These are phyloP conservation scores for Brienomyrus brachyistius DNA, from an alignment of 2,113 vertebrate species.

Conservation along the genomic window DNA sequence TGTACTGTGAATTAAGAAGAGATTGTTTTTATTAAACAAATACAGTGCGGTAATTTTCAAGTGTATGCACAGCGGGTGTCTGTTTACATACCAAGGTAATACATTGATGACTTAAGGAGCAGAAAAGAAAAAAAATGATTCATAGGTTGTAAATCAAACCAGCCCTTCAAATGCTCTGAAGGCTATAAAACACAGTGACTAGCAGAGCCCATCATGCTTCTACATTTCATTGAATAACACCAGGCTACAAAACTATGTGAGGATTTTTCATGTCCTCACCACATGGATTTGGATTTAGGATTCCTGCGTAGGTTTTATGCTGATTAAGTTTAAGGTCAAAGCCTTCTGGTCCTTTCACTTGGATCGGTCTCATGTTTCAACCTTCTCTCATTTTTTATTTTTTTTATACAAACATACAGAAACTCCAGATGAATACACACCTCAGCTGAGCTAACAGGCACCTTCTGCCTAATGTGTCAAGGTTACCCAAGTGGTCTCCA, in stretches of 20 bases:
- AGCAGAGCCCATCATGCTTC: background rate
- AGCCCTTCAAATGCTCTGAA: background rate
- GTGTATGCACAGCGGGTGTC: background rate
- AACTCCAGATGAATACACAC: slow-evolving; percentile 85
- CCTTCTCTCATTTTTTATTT: slow-evolving; percentile 55
- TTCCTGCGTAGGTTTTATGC: slow-evolving; percentile 61
- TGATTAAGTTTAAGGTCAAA: slow-evolving; percentile 60
- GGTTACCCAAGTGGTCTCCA: background rate
- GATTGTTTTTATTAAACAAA: background rate
- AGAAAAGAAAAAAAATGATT: background rate
- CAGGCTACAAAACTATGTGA: slow-evolving; percentile 7
- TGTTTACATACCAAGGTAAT: background rate
- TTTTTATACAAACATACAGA: slow-evolving; percentile 57
- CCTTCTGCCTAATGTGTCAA: background rate
- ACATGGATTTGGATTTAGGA: slow-evolving; percentile 71
- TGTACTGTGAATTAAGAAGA: background rate
- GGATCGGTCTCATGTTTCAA: slow-evolving; percentile 60
- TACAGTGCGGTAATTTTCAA: background rate
- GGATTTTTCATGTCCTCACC: slow-evolving; percentile 58
- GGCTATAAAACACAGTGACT: background rate
- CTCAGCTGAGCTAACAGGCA: slow-evolving; percentile 89
- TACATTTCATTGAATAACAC: background rate
- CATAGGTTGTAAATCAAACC: background rate
- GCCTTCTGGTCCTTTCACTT: slow-evolving; percentile 71
- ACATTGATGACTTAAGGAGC: background rate